phyloP scores from a whole-genome alignment of 2,113 vertebrate genomes.

The Archilochus colubris region DNA sequence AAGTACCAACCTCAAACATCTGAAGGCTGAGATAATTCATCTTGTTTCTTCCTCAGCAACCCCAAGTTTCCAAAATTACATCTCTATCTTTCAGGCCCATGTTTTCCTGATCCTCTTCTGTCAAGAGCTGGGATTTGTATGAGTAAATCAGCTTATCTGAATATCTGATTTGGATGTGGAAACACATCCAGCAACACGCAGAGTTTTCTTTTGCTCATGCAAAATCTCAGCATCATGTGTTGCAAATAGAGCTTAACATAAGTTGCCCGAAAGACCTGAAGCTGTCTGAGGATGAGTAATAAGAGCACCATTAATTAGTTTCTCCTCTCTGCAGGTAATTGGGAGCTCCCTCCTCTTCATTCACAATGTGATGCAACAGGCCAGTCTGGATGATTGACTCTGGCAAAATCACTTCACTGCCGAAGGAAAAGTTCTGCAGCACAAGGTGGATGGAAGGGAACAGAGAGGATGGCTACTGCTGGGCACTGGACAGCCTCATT shows the following conservation, averaged over 20 bases:
- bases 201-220: not conserved
- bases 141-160: not conserved
- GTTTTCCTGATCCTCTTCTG: not conserved
- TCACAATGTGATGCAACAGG: constrained; percentile 90
- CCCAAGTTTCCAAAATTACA: not conserved
- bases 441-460: constrained; percentile 93
- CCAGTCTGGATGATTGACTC: constrained; percentile 99
- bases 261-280: not conserved
- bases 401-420: constrained; percentile 93
- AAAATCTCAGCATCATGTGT: not conserved
- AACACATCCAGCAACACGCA: not conserved
- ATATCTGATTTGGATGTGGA: not conserved
- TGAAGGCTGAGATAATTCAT: not conserved
- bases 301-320: not conserved
- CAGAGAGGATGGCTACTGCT: constrained; percentile 96
- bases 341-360: constrained; percentile 98
- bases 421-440: constrained; percentile 88
- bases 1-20: not conserved
- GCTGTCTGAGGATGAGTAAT: not conserved
- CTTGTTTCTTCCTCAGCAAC: not conserved
- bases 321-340: constrained; percentile 84
- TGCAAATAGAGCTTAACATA: not conserved
- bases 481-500: constrained; percentile 92
- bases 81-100: not conserved
- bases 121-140: constrained; percentile 2